phyloP scores from a whole-genome alignment of 2,113 vertebrate genomes.

The Oreochromis spilurus region DNA sequence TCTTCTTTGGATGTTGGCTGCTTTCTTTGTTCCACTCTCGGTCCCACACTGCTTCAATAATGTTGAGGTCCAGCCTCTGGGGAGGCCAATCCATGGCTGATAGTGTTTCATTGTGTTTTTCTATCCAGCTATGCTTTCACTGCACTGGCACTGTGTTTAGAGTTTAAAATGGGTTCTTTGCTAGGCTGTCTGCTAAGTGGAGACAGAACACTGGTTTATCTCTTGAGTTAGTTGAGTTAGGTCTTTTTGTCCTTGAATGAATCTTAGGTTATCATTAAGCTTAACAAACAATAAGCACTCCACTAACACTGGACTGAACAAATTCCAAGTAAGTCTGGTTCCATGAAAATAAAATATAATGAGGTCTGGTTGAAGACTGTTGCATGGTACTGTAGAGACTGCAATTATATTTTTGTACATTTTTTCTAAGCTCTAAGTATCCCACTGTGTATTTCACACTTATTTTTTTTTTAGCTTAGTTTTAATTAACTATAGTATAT shows the following conservation, averaged over 20 bases:
- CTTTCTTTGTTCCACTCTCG: fast-evolving
- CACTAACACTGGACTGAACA: background rate
- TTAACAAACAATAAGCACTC: background rate
- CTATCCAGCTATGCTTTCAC: background rate
- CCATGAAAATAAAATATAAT: background rate
- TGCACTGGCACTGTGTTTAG: fast-evolving
- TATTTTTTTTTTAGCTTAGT: background rate
- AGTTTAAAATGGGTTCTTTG: background rate
- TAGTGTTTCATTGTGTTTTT: background rate
- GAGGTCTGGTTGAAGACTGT: background rate
- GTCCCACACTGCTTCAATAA: background rate
- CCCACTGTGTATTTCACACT: background rate
- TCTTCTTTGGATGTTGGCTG: background rate
- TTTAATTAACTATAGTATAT: background rate
- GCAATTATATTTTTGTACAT: background rate
- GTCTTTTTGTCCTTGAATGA: background rate
- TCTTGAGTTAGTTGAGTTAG: background rate
- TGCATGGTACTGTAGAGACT: fast-evolving
- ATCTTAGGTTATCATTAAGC: fast-evolving
- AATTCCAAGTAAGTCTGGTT: background rate
- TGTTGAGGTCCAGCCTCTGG: background rate
- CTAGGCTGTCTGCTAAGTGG: background rate
- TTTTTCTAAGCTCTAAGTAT: background rate
- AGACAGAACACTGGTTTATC: background rate
- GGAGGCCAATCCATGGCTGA: background rate